Conservation (phyloP, 2,888 invertebrate genomes). For the Folsomia candida region DNA sequence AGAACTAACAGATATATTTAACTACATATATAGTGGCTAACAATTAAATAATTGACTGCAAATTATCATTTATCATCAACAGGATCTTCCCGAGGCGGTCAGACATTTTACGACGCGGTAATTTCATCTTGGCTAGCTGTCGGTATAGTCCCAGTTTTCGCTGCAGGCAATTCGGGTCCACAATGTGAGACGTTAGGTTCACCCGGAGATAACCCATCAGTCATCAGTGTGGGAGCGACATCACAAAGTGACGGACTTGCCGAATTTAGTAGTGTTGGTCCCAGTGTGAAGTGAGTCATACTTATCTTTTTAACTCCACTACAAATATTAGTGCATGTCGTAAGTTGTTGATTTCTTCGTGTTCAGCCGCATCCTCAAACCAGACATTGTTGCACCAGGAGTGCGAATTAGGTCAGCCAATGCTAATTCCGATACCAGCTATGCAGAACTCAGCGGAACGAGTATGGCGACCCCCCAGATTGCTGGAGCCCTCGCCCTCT, state of each 20-base stretch:
- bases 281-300: slow-evolving; percentile 5
- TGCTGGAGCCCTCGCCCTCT: slow-evolving; percentile 28
- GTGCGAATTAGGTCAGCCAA: slow-evolving; percentile 24
- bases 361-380: slow-evolving; percentile 22
- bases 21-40: too few relatives aligned
- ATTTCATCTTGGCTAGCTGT: slow-evolving; percentile 19
- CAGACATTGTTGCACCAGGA: slow-evolving; percentile 34
- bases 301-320: too few relatives aligned
- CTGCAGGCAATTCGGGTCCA: slow-evolving; percentile 15
- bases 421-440: slow-evolving; percentile 15
- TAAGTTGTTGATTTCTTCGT: too few relatives aligned
- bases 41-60: too few relatives aligned
- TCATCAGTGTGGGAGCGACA: slow-evolving; percentile 40
- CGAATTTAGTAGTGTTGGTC: slow-evolving; percentile 29
- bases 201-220: slow-evolving; percentile 31
- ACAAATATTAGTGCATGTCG: too few relatives aligned
- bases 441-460: slow-evolving; percentile 17
- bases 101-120: slow-evolving; percentile 24
- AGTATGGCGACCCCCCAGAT: slow-evolving; percentile 22
- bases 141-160: slow-evolving; percentile 35
- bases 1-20: too few relatives aligned
- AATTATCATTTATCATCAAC: too few relatives aligned
- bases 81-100: too few relatives aligned
- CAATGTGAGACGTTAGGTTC: background rate
- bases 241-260: slow-evolving; percentile 20